Conservation (phyloP, 2,888 invertebrate genomes). For the Drosophila ustulata region DNA sequence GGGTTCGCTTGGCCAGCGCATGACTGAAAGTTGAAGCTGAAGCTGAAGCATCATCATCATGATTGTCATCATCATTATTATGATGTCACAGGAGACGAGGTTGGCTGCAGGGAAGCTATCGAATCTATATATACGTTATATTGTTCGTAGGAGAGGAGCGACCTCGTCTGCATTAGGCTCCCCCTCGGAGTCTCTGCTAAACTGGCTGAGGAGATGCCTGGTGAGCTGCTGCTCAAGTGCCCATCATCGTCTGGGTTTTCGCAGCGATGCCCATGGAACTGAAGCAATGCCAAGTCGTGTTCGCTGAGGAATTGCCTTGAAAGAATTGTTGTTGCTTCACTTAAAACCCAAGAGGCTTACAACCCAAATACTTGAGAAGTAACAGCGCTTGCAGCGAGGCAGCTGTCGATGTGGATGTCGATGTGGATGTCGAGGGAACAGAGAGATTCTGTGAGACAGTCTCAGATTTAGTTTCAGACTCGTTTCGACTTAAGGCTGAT, state of each 20-base stretch:
- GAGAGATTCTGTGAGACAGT: constrained; percentile 12
- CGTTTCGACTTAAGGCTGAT: constrained; percentile 36
- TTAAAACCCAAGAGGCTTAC: constrained; percentile 73
- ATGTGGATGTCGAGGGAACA: constrained; percentile 44
- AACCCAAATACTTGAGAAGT: constrained; percentile 70
- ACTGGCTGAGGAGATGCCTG: constrained; percentile 15
- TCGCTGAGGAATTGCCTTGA: neutral
- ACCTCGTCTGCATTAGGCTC: constrained; percentile 9
- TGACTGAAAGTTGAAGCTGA: constrained; percentile 53
- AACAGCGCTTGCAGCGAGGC: constrained; percentile 30
- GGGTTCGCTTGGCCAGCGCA: constrained; percentile 61
- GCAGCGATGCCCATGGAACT: constrained; percentile 60
- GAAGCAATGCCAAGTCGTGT: constrained; percentile 59
- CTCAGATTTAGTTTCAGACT: constrained; percentile 39
- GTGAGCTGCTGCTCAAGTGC: constrained; percentile 60
- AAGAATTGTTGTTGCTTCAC: constrained; percentile 4
- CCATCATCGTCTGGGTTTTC: constrained; percentile 61
- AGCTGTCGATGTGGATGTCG: constrained; percentile 35
- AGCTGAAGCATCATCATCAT: constrained; percentile 34
- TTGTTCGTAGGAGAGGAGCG: constrained; percentile 10
- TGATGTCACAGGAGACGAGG: neutral
- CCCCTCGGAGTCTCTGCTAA: constrained; percentile 51
- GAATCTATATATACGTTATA: constrained; percentile 1
- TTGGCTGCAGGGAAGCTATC: neutral
- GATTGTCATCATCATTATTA: neutral